phyloP scores from a whole-genome alignment of 92 coral and sea anemone species.

The Epizoanthus stellaris region DNA sequence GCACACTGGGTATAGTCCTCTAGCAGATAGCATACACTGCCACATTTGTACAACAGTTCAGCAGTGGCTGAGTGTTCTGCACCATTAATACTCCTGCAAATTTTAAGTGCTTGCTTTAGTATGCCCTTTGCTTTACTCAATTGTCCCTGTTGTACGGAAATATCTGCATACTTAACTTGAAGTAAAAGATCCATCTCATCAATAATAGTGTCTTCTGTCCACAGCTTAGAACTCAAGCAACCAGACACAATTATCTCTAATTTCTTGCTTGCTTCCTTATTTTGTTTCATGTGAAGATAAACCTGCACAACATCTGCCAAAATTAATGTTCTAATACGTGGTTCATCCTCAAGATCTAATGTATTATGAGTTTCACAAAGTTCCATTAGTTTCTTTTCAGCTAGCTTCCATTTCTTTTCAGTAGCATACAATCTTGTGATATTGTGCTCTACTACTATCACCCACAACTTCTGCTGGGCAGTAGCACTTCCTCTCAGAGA shows the following conservation, averaged over 20 bases:
- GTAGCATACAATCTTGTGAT: neutral
- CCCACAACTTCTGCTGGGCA: neutral
- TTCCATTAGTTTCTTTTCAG: neutral
- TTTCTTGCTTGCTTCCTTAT: neutral
- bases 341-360: neutral
- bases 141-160: neutral
- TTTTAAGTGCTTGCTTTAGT: neutral
- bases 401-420: neutral
- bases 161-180: neutral
- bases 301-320: conserved; percentile 7
- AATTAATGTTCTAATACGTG: neutral
- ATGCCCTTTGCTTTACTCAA: neutral
- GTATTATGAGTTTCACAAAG: neutral
- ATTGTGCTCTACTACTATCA: neutral
- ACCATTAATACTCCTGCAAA: neutral
- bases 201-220: neutral
- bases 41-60: conserved; percentile 1
- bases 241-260: neutral
- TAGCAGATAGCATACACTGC: neutral
- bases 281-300: neutral
- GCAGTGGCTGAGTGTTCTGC: neutral
- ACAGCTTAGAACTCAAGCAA: neutral
- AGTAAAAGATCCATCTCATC: neutral
- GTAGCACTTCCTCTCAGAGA: neutral
- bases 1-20: conserved; percentile 12